A percentile compares a stretch with the other conserved stretches of the same genome.
Evolutionary conservation across 1,140 invertebrate species (phyloP).

Genomic region (Nymphalis io): DNA sequence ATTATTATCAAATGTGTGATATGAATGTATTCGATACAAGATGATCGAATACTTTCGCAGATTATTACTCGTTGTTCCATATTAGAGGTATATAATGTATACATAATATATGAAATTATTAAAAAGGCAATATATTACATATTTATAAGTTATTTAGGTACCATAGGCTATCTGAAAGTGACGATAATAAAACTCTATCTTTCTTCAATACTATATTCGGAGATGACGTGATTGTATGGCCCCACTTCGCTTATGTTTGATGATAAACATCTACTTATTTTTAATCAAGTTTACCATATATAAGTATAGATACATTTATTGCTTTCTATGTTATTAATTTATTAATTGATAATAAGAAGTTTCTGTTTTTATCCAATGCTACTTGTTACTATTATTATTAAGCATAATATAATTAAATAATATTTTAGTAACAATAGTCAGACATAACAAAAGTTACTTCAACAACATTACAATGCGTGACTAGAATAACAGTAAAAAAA

Average conservation of each 20-base stretch:
- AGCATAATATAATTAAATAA: too few species aligned
- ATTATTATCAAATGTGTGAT: conserved; percentile 23
- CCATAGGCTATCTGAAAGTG: conserved; percentile 19
- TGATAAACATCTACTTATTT: conserved; percentile 21
- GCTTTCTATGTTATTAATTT: too few species aligned
- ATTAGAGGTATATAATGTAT: neutral
- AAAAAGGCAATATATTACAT: conserved; percentile 17
- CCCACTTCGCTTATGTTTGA: conserved; percentile 21
- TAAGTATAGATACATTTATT: neutral
- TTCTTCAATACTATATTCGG: conserved; percentile 47
- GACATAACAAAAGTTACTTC: too few species aligned
- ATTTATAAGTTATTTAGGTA: conserved; percentile 3
- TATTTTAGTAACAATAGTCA: too few species aligned
- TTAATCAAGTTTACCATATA: neutral
- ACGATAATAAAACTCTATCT: conserved; percentile 7
- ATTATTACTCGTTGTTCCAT: conserved; percentile 20
- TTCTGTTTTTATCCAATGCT: too few species aligned
- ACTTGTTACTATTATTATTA: too few species aligned
- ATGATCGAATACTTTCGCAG: neutral
- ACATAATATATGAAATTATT: neutral
- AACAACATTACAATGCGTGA: too few species aligned
- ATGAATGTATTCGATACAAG: neutral
- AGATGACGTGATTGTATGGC: conserved; percentile 52
- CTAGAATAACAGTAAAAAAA: too few species aligned
- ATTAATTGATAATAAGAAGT: too few species aligned